Percentiles rank a stretch among this genome's conserved stretches.
Conservation (phyloP, 1,140 invertebrate genomes). For the Drosophila pseudoobscura region DNA sequence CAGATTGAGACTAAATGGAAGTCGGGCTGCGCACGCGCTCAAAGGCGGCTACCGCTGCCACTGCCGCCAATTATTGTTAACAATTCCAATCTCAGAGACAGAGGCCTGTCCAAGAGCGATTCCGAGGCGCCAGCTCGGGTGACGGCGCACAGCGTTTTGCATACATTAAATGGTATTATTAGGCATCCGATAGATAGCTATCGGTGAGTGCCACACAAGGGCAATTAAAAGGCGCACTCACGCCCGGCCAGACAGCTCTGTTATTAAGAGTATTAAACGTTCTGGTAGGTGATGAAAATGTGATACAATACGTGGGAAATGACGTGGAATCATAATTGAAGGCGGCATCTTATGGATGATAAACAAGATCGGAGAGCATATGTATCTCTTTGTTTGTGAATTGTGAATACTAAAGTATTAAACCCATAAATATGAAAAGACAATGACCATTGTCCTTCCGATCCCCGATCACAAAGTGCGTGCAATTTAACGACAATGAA, state of each 20-base stretch:
- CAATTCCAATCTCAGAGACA: conserved; percentile 14
- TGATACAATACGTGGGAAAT: conserved; percentile 3
- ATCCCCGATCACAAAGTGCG: conserved; percentile 28
- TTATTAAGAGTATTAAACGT: conserved; percentile 19
- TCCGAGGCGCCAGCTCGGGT: conserved; percentile 61
- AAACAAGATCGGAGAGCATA: conserved; percentile 3
- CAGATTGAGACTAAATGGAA: conserved; percentile 37
- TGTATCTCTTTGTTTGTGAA: conserved; percentile 22
- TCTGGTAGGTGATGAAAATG: conserved; percentile 32
- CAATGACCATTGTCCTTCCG: conserved; percentile 68
- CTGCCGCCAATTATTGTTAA: conserved; percentile 56
- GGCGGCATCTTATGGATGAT: background rate
- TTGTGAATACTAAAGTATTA: conserved; percentile 2
- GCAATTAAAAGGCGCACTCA: conserved; percentile 59
- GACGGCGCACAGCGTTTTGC: conserved; percentile 60
- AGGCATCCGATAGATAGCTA: conserved; percentile 45
- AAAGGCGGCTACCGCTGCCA: conserved; percentile 22
- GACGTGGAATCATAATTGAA: conserved; percentile 19
- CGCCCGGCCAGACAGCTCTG: conserved; percentile 9
- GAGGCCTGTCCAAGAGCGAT: conserved; percentile 1
- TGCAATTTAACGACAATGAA: conserved; percentile 20
- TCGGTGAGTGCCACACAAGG: conserved; percentile 23
- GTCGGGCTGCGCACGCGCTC: conserved; percentile 52
- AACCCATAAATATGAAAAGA: conserved; percentile 35
- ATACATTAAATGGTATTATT: conserved; percentile 67